Base-by-base conservation (phyloP, 2,888 invertebrate species). In the Buathra laborator region DNA sequence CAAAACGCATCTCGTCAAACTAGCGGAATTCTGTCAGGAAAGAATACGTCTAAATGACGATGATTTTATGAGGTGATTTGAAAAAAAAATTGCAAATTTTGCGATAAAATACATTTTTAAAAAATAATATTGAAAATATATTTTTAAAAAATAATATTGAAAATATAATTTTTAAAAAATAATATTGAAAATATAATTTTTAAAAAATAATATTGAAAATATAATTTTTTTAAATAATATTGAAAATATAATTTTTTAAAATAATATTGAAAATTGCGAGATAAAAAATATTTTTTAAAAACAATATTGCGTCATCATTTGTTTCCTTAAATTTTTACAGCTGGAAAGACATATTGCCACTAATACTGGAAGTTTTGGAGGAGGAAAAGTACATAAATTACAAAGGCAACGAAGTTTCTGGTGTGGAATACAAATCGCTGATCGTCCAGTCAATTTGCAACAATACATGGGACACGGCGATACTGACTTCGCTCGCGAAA, bases 321-420 rank as follows among this genome's bases (percentile, higher is more conserved):
- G 14, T 0, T 29, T 37, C 51, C n/a, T 83, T 24, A 19, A 19
- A 19, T 59, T 77, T 46, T 68, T 74, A 71, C 88, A 96, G 96
- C 87, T 97, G 97, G 97, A 95, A 96, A 87, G 96, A 96, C 86
- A 90, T 97, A 0, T 91, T 97, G 3, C 97, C 97, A 16, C 95
- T 96, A 84, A 93, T 96, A 82, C 89, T 96, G 56, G 95, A 95
- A 89, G 93, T 95, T 0, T 87, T 97, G 46, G 94, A 94, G 6
- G 94, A 95, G 19, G 94, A 95, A 81, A 95, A 95, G 80, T 93
- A 90, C 12, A 92, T 97, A 2, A 95, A 94, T 83, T 94, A 95
- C 89, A 95, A 95, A 88, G 96, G 96, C 24, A 93, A 94, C 0
- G 95, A 96, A 86, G 94, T 96, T 92, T 92, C 95, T 0, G 95